A percentile compares a stretch with the other conserved stretches of the same genome.
Conservation (phyloP, 2,797 vertebrate genomes). For the Alectoris magna region DNA sequence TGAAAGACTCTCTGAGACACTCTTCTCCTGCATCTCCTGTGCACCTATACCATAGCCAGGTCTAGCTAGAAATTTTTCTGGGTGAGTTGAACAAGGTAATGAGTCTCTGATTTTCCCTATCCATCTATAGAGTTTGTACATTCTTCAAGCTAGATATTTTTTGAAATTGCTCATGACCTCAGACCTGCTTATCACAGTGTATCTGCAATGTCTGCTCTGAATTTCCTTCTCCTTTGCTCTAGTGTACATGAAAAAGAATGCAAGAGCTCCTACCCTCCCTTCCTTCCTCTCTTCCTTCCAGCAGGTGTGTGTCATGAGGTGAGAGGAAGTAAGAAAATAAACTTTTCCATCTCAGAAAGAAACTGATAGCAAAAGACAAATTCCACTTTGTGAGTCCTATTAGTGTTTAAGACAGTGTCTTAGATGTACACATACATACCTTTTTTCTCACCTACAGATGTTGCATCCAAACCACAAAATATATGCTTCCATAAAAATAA, state of each 20-base stretch:
- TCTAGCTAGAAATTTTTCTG: not conserved
- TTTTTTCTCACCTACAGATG: not conserved
- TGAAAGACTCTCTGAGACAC: not conserved
- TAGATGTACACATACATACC: not conserved
- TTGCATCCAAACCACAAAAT: not conserved
- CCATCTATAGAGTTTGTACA: accelerated
- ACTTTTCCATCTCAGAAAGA: not conserved
- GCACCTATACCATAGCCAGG: not conserved
- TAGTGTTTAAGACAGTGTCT: not conserved
- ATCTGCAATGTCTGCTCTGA: not conserved
- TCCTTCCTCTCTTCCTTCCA: not conserved
- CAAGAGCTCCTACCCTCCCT: not conserved
- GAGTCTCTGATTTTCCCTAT: not conserved
- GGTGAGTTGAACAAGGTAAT: not conserved
- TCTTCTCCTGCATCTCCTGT: not conserved
- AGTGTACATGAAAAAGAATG: not conserved
- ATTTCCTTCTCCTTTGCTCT: not conserved
- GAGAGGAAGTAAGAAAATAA: not conserved
- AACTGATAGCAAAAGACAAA: not conserved
- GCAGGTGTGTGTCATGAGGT: not conserved
- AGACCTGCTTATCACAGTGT: not conserved
- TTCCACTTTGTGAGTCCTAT: not conserved
- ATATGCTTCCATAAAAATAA: not conserved
- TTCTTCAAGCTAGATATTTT: not conserved
- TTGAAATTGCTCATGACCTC: not conserved